phyloP scores from a whole-genome alignment of 1,140 invertebrate genomes.

The Dendroctonus valens region DNA sequence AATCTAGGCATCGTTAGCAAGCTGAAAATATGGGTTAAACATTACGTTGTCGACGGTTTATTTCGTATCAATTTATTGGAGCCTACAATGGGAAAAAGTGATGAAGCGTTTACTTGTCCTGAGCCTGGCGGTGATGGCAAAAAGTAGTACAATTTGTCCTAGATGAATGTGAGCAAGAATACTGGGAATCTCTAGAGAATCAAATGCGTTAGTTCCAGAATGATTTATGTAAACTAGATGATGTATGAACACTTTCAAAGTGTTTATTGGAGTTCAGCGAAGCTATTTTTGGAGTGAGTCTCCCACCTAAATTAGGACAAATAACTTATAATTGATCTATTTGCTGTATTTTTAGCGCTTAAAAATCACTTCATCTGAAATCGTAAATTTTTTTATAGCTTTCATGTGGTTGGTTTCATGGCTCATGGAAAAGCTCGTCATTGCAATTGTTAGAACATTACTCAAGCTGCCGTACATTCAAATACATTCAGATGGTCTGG shows the following conservation, averaged over 20 bases:
- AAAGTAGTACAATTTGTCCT: not conserved
- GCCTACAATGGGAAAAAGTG: not conserved
- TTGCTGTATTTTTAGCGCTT: not conserved
- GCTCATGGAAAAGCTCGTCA: not conserved
- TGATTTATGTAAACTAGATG: not conserved
- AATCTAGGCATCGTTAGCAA: slow-evolving; percentile 1
- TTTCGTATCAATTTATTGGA: not conserved
- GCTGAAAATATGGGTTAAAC: too few species aligned
- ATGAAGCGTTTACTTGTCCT: not conserved
- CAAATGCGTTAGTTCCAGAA: not conserved
- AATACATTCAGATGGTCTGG: not conserved
- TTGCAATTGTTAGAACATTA: not conserved
- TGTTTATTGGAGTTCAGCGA: not conserved
- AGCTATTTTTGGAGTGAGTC: not conserved
- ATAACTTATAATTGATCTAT: not conserved
- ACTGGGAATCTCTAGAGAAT: not conserved
- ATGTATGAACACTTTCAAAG: not conserved
- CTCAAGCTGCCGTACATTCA: not conserved
- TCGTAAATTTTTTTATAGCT: slow-evolving; percentile 4
- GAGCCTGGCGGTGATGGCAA: not conserved
- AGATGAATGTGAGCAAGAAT: not conserved
- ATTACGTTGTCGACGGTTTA: not conserved
- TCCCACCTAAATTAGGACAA: not conserved
- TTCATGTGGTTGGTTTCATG: not conserved
- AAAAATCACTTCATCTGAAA: not conserved